A percentile compares a stretch with the other conserved stretches of the same genome.
Conservation (phyloP, 2,888 invertebrate species). For the Orthosia cruda region DNA sequence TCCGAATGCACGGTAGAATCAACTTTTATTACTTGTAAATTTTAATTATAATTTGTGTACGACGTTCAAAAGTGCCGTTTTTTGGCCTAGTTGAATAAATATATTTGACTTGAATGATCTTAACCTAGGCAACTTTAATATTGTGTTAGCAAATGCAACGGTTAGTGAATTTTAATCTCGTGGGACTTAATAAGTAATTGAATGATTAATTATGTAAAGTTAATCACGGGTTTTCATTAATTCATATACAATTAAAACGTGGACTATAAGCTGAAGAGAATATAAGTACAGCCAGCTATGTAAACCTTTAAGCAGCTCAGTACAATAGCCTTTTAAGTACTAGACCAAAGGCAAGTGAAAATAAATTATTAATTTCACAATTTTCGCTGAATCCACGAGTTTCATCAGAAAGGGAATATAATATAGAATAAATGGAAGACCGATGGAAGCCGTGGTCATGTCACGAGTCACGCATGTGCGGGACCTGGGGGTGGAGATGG, state of each 20-base stretch:
- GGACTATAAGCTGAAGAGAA: not conserved
- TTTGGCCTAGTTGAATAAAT: no score
- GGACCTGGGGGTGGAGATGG: no score
- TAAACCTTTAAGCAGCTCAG: not conserved
- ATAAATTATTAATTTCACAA: not conserved
- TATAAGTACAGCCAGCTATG: not conserved
- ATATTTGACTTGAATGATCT: no score
- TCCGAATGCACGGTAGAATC: no score
- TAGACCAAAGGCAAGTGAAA: not conserved
- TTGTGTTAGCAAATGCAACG: slow-evolving; percentile 2
- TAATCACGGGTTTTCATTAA: slow-evolving; percentile 14
- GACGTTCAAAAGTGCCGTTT: no score
- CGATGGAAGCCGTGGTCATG: no score
- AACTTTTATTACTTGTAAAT: no score
- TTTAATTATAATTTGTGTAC: no score
- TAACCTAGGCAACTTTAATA: not conserved
- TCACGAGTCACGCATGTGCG: no score
- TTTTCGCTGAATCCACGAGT: not conserved
- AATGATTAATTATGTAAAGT: slow-evolving; percentile 7
- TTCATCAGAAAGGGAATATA: not conserved
- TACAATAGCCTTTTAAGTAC: not conserved
- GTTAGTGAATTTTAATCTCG: not conserved
- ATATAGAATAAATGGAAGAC: no score
- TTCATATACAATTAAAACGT: slow-evolving; percentile 13
- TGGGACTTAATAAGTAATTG: not conserved